Evolutionary conservation across 2,113 vertebrate species (phyloP), one percentile per base, ranked within the genome.

Genomic region (Myotis brandtii): DNA sequence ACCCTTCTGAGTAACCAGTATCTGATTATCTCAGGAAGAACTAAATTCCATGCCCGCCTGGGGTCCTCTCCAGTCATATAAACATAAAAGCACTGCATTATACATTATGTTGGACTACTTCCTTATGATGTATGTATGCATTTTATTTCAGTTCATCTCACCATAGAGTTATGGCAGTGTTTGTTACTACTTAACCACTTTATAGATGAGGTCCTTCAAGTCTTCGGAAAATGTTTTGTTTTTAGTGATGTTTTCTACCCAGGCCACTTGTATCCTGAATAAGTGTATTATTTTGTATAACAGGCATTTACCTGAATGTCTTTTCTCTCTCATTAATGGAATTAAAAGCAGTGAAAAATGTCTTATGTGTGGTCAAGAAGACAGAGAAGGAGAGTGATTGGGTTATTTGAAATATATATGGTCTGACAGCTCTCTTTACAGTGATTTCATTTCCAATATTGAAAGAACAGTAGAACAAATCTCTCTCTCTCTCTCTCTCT

Each of bases 391-490:
- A 73, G 43, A 90, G 10, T 72, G 40, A 54, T 34, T 86, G 81
- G 23, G 20, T 91, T 62, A 59, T 59, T 83, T 95, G 62, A 95
- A 93, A 86, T 82, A 84, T n/a, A 93, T 72, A 91, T 18, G 10
- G 6, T 32, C 52, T 91, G 87, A 85, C 54, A 94, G 37, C 10
- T 93, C 67, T 92, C 83, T 94, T 88, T 86, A 62, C 3, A 93
- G 70, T 75, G 67, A 95, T 96, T 98, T 96, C 59, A 88, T 95
- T 95, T 97, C 43, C 72, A 92, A 50, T 88, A 90, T 87, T 96
- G 88, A 92, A 95, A 93, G 76, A 77, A 76, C 54, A 88, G 12
- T 13, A 66, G 2, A 66, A 66, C 30, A 66, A 66, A 66, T 32
- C 62, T 32, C 13, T 16, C 62, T 52, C 52, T 54, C 23, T 59